Base-by-base conservation (phyloP, 2,113 vertebrate species). In the Tetrax tetrax region DNA sequence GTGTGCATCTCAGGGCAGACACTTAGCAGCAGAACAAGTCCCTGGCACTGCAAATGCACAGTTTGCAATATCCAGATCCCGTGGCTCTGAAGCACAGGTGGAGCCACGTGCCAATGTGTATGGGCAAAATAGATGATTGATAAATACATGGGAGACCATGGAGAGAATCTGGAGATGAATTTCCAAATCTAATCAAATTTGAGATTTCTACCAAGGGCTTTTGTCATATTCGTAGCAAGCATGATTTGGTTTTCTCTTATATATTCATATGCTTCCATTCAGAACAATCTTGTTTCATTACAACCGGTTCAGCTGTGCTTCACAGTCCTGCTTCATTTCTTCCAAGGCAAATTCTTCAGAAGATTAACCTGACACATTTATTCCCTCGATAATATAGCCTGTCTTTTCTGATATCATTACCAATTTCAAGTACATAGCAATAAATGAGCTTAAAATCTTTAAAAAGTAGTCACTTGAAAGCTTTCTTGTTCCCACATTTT, bases 321-420 rank as follows among this genome's bases (percentile, higher is more conserved):
- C 35, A 24, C 89, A 96, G 87, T 91, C 92, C 91, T 96, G 79
- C 91, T 97, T 94, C 86, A 93, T 96, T 96, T 97, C 89, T 95
- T 93, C 74, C 79, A 83, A 66, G 87, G 91, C 83, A 95, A 97
- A 95, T 95, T 97, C 95, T 98, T 96, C 90, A 90, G 35, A 65
- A 97, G 94, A 97, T 98, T 97, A 97, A 94, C 96, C 91, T 89
- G 94, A 97, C 95, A 96, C 84, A 95, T 96, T 97, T 97, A 97
- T 94, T 96, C 96, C 79, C 95, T 56, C 23, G 75, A 92, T 94
- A 96, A 96, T 94, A 92, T 66, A 93, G 60, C 88, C 89, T 95
- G 89, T 95, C 97, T 95, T 94, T 94, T 95, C 86, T 77, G 94
- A 94, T 94, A 95, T 93, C 91, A 96, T 89, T 95, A 95, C 83